phyloP scores from a whole-genome alignment of 2,888 invertebrate species.

The Linnaemya vulpina region DNA sequence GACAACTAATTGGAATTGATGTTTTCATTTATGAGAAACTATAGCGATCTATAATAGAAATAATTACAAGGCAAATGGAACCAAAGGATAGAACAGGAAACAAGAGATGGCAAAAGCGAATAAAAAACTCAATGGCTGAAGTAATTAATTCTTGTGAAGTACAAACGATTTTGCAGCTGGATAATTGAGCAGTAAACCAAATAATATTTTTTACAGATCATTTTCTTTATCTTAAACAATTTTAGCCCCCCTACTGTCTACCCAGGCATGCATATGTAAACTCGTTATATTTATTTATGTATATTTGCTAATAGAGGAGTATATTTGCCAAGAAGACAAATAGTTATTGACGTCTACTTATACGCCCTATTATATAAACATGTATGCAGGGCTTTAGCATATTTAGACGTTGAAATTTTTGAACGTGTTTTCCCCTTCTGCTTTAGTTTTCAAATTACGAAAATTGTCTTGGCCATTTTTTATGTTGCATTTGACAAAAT shows the following conservation, averaged over 20 bases:
- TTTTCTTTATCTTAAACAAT: background rate
- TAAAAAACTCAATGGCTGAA: no score
- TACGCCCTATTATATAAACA: slow-evolving; percentile 52
- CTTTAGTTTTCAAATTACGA: slow-evolving; percentile 3
- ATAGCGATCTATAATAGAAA: no score
- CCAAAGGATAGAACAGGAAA: no score
- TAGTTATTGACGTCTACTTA: slow-evolving; percentile 58
- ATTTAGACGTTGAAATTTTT: slow-evolving; percentile 19
- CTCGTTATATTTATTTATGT: slow-evolving; percentile 3
- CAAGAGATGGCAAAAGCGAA: no score
- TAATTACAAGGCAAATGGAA: no score
- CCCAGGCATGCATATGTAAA: background rate
- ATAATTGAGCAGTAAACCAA: no score
- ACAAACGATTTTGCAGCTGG: no score
- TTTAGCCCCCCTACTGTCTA: background rate
- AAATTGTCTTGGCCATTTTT: slow-evolving; percentile 44
- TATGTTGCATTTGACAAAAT: slow-evolving; percentile 49
- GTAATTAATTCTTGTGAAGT: no score
- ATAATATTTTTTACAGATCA: no score
- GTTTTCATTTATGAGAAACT: no score
- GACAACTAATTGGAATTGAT: no score
- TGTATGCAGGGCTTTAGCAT: slow-evolving; percentile 51
- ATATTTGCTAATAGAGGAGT: slow-evolving; percentile 31
- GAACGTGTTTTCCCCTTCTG: background rate
- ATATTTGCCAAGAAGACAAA: slow-evolving; percentile 54